Evolutionary conservation across 1,140 invertebrate species (phyloP).

Genomic region (Eurytemora carolleeae): DNA sequence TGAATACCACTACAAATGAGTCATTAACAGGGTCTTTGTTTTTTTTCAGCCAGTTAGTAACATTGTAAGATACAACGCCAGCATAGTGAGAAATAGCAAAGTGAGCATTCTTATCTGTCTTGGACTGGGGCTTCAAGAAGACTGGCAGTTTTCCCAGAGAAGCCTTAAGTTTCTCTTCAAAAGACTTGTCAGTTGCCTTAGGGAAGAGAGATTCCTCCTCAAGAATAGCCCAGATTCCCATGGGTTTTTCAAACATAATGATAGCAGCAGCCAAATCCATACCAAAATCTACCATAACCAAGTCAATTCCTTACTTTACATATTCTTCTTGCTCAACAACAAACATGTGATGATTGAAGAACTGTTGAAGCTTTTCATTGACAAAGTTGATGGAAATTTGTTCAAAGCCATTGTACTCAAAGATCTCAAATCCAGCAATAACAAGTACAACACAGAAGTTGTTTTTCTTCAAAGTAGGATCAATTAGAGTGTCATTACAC

Average conservation of each 20-base stretch:
- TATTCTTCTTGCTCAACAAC: conserved; percentile 59
- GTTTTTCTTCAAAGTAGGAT: conserved; percentile 90
- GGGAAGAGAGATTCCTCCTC: conserved; percentile 99
- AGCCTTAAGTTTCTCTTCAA: conserved; percentile 82
- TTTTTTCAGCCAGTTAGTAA: conserved; percentile 20
- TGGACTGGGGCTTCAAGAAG: conserved; percentile 71
- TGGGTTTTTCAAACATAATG: conserved; percentile 93
- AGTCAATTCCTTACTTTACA: conserved; percentile 49
- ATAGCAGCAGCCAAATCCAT: conserved; percentile 92
- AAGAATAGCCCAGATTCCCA: conserved; percentile 99
- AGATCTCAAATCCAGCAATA: conserved; percentile 99
- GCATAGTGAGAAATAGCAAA: conserved; percentile 38
- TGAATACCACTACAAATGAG: conserved; percentile 32
- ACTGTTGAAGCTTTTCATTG: conserved; percentile 91
- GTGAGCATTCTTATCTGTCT: conserved; percentile 15
- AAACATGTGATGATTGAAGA: conserved; percentile 98
- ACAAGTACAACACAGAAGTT: conserved; percentile 99
- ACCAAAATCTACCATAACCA: conserved; percentile 92
- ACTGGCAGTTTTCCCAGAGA: conserved; percentile 84
- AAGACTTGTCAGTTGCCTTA: conserved; percentile 94
- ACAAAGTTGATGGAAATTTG: conserved; percentile 98
- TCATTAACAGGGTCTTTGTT: conserved; percentile 36
- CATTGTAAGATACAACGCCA: conserved; percentile 30
- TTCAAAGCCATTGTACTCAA: conserved; percentile 96
- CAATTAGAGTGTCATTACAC: conserved; percentile 62